Evolutionary conservation across 1,140 invertebrate species (phyloP).

Genomic region (Oreohelix idahoensis): DNA sequence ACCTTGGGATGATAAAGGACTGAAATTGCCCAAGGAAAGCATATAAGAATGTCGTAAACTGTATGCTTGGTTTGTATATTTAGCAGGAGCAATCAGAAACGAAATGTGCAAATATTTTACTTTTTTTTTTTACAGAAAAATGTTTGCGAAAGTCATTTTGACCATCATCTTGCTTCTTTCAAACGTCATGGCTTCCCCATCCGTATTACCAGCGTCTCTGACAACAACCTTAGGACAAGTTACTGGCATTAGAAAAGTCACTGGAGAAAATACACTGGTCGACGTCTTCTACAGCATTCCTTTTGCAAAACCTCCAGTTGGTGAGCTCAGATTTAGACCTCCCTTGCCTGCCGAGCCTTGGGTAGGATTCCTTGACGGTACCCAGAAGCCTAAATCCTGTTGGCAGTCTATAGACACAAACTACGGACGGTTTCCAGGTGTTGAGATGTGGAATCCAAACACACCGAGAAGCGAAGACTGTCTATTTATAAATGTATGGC

Average conservation of each 20-base stretch:
- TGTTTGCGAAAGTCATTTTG: background rate
- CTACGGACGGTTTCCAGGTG: constrained; percentile 80
- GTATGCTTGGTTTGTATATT: no score
- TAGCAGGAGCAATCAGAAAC: no score
- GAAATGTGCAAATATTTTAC: no score
- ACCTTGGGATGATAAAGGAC: no score
- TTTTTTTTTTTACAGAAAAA: background rate
- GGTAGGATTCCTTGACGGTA: constrained; percentile 82
- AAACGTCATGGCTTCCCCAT: background rate
- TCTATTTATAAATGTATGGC: constrained; percentile 91
- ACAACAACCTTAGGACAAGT: constrained; percentile 11
- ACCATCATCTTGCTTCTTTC: background rate
- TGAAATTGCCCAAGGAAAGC: no score
- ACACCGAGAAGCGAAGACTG: constrained; percentile 90
- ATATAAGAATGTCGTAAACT: no score
- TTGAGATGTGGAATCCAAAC: constrained; percentile 63
- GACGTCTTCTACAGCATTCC: constrained; percentile 93
- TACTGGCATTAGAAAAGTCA: background rate
- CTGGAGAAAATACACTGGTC: constrained; percentile 81
- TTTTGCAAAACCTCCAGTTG: constrained; percentile 92
- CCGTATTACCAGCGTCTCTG: background rate
- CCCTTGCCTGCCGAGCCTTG: constrained; percentile 85
- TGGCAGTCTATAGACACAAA: constrained; percentile 91
- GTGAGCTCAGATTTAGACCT: constrained; percentile 89
- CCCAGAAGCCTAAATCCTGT: constrained; percentile 89